Evolutionary conservation across 1,140 invertebrate species (phyloP).

Genomic region (Heliothis virescens): DNA sequence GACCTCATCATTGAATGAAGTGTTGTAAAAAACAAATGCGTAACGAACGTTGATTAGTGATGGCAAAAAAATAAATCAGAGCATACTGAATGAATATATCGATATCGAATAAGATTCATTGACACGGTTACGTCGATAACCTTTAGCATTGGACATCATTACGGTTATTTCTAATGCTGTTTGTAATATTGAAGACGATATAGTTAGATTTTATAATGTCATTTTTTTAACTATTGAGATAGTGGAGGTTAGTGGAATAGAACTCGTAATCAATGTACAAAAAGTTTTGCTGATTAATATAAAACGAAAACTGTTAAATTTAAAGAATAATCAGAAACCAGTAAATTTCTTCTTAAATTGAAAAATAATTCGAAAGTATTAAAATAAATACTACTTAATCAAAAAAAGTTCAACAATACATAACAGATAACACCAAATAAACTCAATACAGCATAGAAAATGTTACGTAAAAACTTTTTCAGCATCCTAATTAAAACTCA

Average conservation of each 20-base stretch:
- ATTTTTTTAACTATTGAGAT: too few species aligned
- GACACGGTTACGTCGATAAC: slow-evolving; percentile 63
- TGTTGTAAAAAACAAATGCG: slow-evolving; percentile 61
- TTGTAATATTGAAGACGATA: slow-evolving; percentile 2
- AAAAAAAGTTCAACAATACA: background rate
- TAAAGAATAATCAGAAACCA: too few species aligned
- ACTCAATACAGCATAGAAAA: background rate
- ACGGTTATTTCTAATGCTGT: slow-evolving; percentile 6
- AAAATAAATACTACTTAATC: too few species aligned
- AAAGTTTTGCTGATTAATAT: too few species aligned
- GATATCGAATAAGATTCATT: slow-evolving; percentile 57
- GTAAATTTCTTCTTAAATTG: too few species aligned
- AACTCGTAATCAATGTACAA: too few species aligned
- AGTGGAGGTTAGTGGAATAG: too few species aligned
- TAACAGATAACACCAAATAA: background rate
- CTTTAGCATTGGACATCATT: slow-evolving; percentile 56
- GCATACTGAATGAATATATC: slow-evolving; percentile 53
- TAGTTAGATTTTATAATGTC: too few species aligned
- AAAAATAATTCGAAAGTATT: too few species aligned
- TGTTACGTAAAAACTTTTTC: background rate
- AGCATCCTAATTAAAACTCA: background rate
- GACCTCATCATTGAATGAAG: slow-evolving; percentile 62
- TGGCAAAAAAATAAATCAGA: slow-evolving; percentile 58
- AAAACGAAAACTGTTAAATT: too few species aligned
- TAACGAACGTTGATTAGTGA: slow-evolving; percentile 67